phyloP scores from a whole-genome alignment of 2,888 invertebrate genomes.

The Rhagophthalmus giganteus region DNA sequence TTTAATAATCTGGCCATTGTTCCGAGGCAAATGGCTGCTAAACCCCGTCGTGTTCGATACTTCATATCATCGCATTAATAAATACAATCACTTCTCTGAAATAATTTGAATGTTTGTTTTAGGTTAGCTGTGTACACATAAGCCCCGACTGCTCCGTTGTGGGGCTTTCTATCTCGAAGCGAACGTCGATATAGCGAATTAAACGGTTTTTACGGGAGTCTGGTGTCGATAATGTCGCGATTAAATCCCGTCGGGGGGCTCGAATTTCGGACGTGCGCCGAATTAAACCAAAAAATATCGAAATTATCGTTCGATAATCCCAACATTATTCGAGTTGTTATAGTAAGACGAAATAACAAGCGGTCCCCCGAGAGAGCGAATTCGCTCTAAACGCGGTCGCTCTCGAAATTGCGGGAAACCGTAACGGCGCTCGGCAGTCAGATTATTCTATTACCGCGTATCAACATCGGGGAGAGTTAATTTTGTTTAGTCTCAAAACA shows the following conservation, averaged over 20 bases:
- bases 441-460: slow-evolving; percentile 73
- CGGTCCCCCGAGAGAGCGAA: not conserved
- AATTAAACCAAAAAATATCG: too few relatives aligned
- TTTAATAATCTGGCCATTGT: slow-evolving; percentile 37
- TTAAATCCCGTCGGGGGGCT: too few relatives aligned
- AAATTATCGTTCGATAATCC: too few relatives aligned
- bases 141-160: slow-evolving; percentile 22
- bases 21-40: slow-evolving; percentile 34
- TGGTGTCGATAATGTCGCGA: slow-evolving; percentile 5
- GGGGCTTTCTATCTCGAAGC: slow-evolving; percentile 7
- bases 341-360: not conserved
- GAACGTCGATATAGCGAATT: slow-evolving; percentile 15
- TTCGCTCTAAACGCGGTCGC: slow-evolving; percentile 22
- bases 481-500: slow-evolving; percentile 72
- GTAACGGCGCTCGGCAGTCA: slow-evolving; percentile 54
- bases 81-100: slow-evolving; percentile 49
- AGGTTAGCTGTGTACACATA: slow-evolving; percentile 42
- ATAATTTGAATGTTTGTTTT: slow-evolving; percentile 56
- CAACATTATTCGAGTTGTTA: too few relatives aligned
- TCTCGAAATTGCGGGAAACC: slow-evolving; percentile 14
- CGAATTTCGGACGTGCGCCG: too few relatives aligned
- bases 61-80: slow-evolving; percentile 44
- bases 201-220: slow-evolving; percentile 12
- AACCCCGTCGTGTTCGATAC: slow-evolving; percentile 35
- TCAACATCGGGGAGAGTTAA: slow-evolving; percentile 65